These are phyloP conservation scores for Pseudochirops corinnae DNA, from an alignment of 2,797 vertebrate genomes.

Conservation along the genomic window DNA sequence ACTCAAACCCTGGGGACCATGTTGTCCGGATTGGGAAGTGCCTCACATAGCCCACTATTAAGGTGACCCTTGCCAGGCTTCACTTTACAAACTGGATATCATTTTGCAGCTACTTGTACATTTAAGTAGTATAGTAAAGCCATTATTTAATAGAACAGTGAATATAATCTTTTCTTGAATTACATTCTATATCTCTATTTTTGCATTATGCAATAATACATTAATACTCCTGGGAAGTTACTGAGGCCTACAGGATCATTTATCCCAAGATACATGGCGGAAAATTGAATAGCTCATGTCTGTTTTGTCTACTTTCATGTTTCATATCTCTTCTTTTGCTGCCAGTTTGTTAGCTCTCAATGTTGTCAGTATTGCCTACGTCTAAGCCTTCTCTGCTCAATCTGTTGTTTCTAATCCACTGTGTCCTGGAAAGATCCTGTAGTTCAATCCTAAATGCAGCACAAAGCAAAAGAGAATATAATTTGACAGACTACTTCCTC, in stretches of 20 bases:
- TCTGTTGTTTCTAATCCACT: background rate
- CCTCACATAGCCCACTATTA: background rate
- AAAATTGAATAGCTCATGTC: background rate
- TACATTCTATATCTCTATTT: background rate
- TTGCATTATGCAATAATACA: background rate
- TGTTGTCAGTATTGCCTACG: background rate
- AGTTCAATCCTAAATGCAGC: background rate
- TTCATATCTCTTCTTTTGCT: background rate
- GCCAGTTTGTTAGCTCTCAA: background rate
- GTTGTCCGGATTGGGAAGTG: background rate
- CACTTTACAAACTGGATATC: background rate
- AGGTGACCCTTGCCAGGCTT: background rate
- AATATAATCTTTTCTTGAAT: background rate
- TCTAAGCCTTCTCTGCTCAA: background rate
- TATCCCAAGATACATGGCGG: background rate
- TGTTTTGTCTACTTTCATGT: background rate
- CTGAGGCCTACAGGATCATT: background rate
- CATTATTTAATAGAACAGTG: background rate
- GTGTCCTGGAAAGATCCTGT: background rate
- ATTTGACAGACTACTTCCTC: background rate
- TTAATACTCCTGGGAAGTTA: background rate
- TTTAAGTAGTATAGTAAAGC: background rate
- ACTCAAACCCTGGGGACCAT: background rate
- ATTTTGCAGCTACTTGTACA: background rate
- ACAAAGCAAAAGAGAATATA: slow-evolving; percentile 36